phyloP scores from a whole-genome alignment of 2,888 invertebrate genomes.

The Amiota communis region DNA sequence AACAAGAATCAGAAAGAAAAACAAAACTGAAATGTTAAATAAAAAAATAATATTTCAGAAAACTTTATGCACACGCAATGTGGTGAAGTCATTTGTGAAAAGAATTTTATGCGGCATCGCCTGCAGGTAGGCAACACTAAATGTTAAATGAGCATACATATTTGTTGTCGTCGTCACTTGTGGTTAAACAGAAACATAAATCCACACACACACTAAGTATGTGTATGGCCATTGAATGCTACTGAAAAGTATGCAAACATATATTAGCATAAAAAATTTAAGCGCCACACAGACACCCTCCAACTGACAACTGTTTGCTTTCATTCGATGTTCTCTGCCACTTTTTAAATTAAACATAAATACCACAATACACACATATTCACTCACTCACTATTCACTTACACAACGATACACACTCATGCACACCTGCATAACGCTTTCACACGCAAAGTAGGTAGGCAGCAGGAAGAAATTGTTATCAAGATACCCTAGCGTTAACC shows the following conservation, averaged over 20 bases:
- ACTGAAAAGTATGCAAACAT: constrained; percentile 15
- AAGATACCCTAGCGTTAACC: not conserved
- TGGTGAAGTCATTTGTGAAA: too few species aligned
- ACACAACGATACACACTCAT: not conserved
- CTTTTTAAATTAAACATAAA: constrained; percentile 42
- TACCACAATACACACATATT: constrained; percentile 16
- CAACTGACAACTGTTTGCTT: constrained; percentile 46
- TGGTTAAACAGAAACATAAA: not conserved
- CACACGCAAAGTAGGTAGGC: too few species aligned
- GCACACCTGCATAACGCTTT: not conserved
- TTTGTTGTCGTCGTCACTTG: too few species aligned
- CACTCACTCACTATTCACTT: not conserved
- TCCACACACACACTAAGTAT: constrained; percentile 1
- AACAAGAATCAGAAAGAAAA: too few species aligned
- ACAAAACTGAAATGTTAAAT: too few species aligned
- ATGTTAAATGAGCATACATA: constrained; percentile 1
- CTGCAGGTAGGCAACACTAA: constrained; percentile 40
- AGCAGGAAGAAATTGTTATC: not conserved
- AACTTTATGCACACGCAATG: too few species aligned
- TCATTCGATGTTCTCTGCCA: constrained; percentile 57
- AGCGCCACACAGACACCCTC: constrained; percentile 27
- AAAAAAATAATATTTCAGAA: too few species aligned
- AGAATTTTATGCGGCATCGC: not conserved
- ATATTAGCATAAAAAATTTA: constrained; percentile 39
- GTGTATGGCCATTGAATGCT: constrained; percentile 14